Percentiles rank a stretch among this genome's conserved stretches.
phyloP scores from a whole-genome alignment of 2,113 vertebrate genomes.

The Ursus arctos region DNA sequence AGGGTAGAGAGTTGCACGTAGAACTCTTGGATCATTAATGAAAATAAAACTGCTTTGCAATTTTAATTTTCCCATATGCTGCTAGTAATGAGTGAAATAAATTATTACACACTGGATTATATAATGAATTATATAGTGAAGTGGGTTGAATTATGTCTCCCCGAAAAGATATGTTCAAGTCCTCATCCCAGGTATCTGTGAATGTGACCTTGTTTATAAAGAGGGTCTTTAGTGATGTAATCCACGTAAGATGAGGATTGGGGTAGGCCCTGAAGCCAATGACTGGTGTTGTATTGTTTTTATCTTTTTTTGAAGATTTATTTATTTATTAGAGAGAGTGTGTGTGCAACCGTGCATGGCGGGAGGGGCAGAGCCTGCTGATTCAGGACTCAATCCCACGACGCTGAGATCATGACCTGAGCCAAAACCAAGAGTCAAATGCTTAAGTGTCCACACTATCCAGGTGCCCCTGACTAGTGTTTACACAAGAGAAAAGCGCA shows the following conservation, averaged over 20 bases:
- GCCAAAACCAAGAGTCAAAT: not conserved
- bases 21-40: not conserved
- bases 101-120: not conserved
- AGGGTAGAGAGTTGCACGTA: not conserved
- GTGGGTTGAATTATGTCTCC: not conserved
- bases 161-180: not conserved
- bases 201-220: conserved; percentile 23
- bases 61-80: conserved; percentile 29
- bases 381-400: not conserved
- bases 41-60: conserved; percentile 45
- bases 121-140: not conserved
- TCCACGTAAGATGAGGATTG: not conserved
- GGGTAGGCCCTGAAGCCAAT: not conserved
- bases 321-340: not conserved
- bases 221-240: not conserved
- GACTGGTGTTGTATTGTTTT: not conserved
- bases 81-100: conserved; percentile 24
- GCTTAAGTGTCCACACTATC: not conserved
- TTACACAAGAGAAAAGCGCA: not conserved
- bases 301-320: not conserved
- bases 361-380: not conserved
- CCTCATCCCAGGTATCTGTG: not conserved
- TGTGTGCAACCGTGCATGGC: not conserved
- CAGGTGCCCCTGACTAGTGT: not conserved
- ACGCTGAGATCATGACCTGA: not conserved